A percentile compares a stretch with the other conserved stretches of the same genome.
These are phyloP conservation scores for Silurus aristotelis DNA, from an alignment of 2,797 vertebrate species.

Conservation along the genomic window DNA sequence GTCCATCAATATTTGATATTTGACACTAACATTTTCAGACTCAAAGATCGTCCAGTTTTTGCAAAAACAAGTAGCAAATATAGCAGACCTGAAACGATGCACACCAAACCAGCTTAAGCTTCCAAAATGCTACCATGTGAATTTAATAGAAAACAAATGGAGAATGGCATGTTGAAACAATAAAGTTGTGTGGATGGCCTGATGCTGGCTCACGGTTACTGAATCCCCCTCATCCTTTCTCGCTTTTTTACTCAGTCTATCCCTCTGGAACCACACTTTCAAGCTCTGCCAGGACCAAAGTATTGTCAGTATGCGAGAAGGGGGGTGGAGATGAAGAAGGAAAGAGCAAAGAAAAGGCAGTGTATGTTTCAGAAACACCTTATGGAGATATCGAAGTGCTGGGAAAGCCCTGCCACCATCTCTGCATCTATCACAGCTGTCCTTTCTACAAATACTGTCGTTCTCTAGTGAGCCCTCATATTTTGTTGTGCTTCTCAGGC, in stretches of 20 bases:
- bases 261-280: conserved; percentile 65
- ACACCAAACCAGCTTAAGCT: conserved; percentile 75
- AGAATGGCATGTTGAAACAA: conserved; percentile 78
- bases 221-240: conserved; percentile 68
- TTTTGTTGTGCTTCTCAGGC: not conserved
- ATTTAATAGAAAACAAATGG: conserved; percentile 90
- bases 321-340: conserved; percentile 40
- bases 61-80: conserved; percentile 83
- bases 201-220: conserved; percentile 74
- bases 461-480: not conserved
- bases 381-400: conserved; percentile 60
- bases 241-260: conserved; percentile 63
- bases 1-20: conserved; percentile 42
- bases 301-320: conserved; percentile 50
- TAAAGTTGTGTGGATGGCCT: conserved; percentile 69
- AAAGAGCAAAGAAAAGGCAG: conserved; percentile 37
- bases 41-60: conserved; percentile 45
- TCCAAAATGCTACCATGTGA: conserved; percentile 90
- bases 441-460: not conserved
- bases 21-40: not conserved
- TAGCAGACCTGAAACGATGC: conserved; percentile 72
- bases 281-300: conserved; percentile 73
- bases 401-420: conserved; percentile 4
- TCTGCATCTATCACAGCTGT: not conserved
- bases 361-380: conserved; percentile 53